Evolutionary conservation across 2,797 vertebrate genomes (phyloP), one percentile per base, ranked within the genome.

Genomic region (Vipera latastei): DNA sequence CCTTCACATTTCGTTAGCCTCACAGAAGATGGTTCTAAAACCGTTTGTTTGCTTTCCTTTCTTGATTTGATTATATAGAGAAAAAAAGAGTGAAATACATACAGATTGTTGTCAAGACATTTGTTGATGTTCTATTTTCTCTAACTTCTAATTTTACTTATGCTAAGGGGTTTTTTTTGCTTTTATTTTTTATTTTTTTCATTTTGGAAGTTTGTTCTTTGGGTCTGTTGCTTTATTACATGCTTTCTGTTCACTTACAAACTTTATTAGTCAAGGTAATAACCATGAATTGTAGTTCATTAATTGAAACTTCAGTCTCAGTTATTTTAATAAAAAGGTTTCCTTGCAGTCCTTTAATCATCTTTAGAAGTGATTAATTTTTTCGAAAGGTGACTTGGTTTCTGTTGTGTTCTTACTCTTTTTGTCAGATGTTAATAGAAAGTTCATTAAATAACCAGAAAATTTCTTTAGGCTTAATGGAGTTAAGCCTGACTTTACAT

Each of bases 181-280:
- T 44, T 18, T 38, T 38, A 38, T 38, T 1, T 38, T 38, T 38
- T 38, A 38, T 38, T 38, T 20, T 1, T 32, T 3, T 7, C 38
- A 83, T 83, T 83, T 83, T 83, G 86, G 69, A 38, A 96, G 55
- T 78, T 51, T 94, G 18, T 0, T 95, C 93, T 94, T 57, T 26
- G 86, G 38, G 65, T 59, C 92, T 86, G n/a, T 90, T 94, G 53
- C 28, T 95, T 94, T 96, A 91, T 44, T 65, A 14, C 61, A 90
- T 94, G 32, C 32, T 94, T 97, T 96, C 94, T 96, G 20, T 94
- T 95, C 88, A 93, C 38, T 95, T 95, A 94, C 86, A 92, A 92
- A 94, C 91, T 96, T 96, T 96, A 95, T 96, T 96, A 96, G 95
- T 96, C 85, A 96, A 95, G 56, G 44, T 93, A 95, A 96, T 95